Evolutionary conservation across 2,888 invertebrate genomes (phyloP), one percentile per base, ranked within the genome.

Genomic region (Neoascia interrupta): DNA sequence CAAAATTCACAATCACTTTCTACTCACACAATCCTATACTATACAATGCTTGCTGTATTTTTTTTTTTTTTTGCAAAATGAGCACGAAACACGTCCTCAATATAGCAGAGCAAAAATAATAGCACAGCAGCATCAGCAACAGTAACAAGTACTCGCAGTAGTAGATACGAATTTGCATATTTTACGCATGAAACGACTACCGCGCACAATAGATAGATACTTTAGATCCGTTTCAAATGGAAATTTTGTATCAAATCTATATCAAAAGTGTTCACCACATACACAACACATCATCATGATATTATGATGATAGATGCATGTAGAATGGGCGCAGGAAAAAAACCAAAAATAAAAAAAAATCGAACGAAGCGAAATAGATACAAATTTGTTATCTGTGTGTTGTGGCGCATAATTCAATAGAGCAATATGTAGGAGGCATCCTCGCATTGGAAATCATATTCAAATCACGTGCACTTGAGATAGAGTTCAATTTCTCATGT

Each of bases 1-100:
- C 68, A 74, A 56, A 69, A 69, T 75, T 54, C 74, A 69, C 69
- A 75, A 75, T 75, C 58, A 75, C 56, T 75, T 75, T 69, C 69
- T 61, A 69, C 49, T 18, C 19, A 49, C 60, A 53, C 53, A 28
- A 28, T 23, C n/a, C 45, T 43, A 54, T n/a, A n/a, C n/a, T 6
- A 15, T 13, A 39, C 37, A 47, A 11, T 60, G 28, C 15, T 13
- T n/a, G n/a, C n/a, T n/a, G n/a, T n/a, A n/a, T n/a, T n/a, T n/a
- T n/a, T n/a, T n/a, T n/a, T 36, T n/a, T 36, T 21, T 31, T 41
- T 10, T 6, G 31, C 31, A 31, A 61, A 74, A 60, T 28, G 54
- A 74, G 45, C 8, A 2, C 34, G 18, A 68, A 66, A 54, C 49
- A 61, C 47, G 60, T 74, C 68, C 68, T 74, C 53, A 37, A 66